Evolutionary conservation across 2,797 vertebrate species (phyloP).

Genomic region (Sardinella longiceps): DNA sequence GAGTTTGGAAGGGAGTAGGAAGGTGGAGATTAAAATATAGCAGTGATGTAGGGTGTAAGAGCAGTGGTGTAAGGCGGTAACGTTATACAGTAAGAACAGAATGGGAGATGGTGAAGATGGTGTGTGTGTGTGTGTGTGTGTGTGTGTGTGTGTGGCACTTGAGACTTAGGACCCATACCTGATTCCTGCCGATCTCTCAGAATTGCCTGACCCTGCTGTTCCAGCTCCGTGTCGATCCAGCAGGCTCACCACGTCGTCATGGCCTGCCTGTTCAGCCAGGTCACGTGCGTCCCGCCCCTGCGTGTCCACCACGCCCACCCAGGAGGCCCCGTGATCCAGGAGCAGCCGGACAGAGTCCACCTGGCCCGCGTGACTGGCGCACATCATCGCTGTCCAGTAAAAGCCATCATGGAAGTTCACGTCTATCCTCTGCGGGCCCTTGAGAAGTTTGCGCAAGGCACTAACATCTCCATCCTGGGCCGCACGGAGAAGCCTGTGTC

Average conservation of each 20-base stretch:
- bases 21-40: not conserved
- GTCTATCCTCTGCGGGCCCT: conserved; percentile 65
- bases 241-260: conserved; percentile 58
- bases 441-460: conserved; percentile 72
- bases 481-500: conserved; percentile 75
- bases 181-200: not conserved
- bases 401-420: conserved; percentile 79
- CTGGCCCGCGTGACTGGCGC: conserved; percentile 82
- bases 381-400: conserved; percentile 89
- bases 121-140: not conserved
- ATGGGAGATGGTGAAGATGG: no score
- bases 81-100: no score
- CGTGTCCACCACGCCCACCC: conserved; percentile 85
- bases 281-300: conserved; percentile 79
- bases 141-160: not conserved
- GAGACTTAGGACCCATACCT: not conserved
- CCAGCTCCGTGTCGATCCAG: conserved; percentile 49
- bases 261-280: conserved; percentile 73
- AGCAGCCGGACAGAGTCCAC: conserved; percentile 75
- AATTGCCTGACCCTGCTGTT: not conserved
- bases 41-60: no score
- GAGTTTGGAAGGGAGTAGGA: not conserved
- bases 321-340: conserved; percentile 79
- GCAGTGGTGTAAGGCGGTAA: no score
- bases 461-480: conserved; percentile 82